Evolutionary conservation across 2,113 vertebrate species (phyloP).

Genomic region (Brienomyrus brachyistius): DNA sequence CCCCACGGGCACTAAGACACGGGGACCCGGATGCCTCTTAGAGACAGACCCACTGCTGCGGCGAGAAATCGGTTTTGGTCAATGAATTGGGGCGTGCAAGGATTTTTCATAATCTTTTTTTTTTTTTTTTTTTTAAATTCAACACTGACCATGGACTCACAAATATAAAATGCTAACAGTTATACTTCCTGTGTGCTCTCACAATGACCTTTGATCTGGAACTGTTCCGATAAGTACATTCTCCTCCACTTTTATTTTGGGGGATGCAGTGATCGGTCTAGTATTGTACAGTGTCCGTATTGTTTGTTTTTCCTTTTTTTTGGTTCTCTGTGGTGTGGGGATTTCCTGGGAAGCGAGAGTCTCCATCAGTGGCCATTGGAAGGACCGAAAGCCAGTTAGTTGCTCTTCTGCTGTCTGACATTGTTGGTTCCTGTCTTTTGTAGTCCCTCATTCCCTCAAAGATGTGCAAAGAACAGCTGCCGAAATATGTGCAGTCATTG

Average conservation of each 20-base stretch:
- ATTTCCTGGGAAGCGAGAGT: neutral
- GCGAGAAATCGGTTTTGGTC: neutral
- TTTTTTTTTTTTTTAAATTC: neutral
- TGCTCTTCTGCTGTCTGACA: neutral
- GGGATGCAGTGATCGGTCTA: neutral
- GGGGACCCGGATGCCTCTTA: neutral
- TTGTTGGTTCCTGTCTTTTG: neutral
- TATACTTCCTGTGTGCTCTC: slow-evolving; percentile 31
- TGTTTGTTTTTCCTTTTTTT: neutral
- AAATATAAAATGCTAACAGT: neutral
- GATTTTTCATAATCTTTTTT: neutral
- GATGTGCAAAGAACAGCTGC: neutral
- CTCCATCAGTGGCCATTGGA: neutral
- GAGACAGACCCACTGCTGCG: neutral
- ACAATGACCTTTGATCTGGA: slow-evolving; percentile 41
- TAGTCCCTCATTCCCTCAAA: neutral
- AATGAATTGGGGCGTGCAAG: neutral
- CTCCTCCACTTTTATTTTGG: neutral
- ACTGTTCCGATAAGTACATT: slow-evolving; percentile 22
- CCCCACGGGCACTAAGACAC: neutral
- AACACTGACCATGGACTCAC: neutral
- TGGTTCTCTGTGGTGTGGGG: neutral
- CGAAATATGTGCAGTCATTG: neutral
- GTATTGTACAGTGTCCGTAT: neutral
- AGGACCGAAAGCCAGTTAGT: neutral